A percentile compares a stretch with the other conserved stretches of the same genome.
Evolutionary conservation across 2,888 invertebrate genomes (phyloP).

Genomic region (Thereva unica): DNA sequence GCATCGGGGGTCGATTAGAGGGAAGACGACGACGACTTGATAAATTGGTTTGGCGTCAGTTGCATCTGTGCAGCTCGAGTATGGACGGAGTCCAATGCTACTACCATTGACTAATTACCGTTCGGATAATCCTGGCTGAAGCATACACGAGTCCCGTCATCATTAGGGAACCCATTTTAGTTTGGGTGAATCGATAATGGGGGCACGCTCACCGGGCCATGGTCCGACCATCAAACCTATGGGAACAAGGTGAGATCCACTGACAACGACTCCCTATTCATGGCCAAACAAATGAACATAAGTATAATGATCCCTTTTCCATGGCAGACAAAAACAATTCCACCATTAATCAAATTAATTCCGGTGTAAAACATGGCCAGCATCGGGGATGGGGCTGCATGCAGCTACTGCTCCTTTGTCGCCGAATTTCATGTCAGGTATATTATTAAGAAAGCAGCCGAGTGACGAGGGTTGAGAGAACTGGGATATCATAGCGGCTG

Average conservation of each 20-base stretch:
- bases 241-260: constrained; percentile 22
- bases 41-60: constrained; percentile 38
- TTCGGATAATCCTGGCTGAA: constrained; percentile 4
- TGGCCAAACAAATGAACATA: constrained; percentile 29
- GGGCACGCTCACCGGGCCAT: background rate
- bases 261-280: constrained; percentile 10
- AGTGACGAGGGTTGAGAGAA: constrained; percentile 12
- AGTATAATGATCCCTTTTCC: constrained; percentile 4
- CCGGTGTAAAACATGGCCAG: constrained; percentile 15
- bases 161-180: constrained; percentile 27
- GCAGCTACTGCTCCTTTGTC: constrained; percentile 6
- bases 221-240: background rate
- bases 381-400: background rate
- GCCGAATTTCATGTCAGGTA: background rate
- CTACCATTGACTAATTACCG: constrained; percentile 24
- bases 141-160: constrained; percentile 22
- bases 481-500: no score
- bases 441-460: no score
- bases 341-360: constrained; percentile 42
- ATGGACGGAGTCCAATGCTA: constrained; percentile 1
- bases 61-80: constrained; percentile 11
- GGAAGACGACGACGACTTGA: constrained; percentile 31
- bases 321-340: constrained; percentile 32
- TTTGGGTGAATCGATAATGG: constrained; percentile 12
- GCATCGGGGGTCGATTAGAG: constrained; percentile 7